Evolutionary conservation across 2,797 vertebrate genomes (phyloP).

Genomic region (Rhinatrema bivittatum): DNA sequence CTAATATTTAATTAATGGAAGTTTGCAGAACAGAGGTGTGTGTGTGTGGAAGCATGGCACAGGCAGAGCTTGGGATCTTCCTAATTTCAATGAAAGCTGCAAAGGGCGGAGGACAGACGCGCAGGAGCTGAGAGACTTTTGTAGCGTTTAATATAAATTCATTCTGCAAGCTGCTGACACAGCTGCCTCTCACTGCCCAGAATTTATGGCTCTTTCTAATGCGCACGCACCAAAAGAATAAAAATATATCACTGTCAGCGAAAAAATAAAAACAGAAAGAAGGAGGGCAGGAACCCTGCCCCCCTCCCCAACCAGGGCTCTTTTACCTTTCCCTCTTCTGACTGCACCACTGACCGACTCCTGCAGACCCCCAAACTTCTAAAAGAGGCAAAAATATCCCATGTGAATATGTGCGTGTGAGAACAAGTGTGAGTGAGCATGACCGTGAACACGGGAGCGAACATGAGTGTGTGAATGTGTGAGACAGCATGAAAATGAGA

Average conservation of each 20-base stretch:
- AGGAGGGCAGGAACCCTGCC: neutral
- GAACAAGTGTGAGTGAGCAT: too few species aligned
- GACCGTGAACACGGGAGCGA: too few species aligned
- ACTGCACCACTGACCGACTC: too few species aligned
- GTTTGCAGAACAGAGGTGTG: conserved; percentile 27
- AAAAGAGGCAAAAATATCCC: too few species aligned
- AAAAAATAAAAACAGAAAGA: conserved; percentile 31
- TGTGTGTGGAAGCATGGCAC: too few species aligned
- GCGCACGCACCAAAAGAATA: conserved; percentile 64
- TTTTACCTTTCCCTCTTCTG: too few species aligned
- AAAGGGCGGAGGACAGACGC: conserved; percentile 21
- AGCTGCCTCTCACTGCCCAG: conserved; percentile 67
- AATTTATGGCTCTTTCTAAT: conserved; percentile 82
- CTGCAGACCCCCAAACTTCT: too few species aligned
- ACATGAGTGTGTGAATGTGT: too few species aligned
- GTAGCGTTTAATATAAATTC: conserved; percentile 85
- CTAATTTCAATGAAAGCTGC: conserved; percentile 28
- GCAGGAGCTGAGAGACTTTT: conserved; percentile 70
- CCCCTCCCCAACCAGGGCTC: too few species aligned
- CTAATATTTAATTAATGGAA: conserved; percentile 41
- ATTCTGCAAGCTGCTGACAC: conserved; percentile 81
- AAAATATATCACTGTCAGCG: conserved; percentile 75
- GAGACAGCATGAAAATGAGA: too few species aligned
- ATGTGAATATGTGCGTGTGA: too few species aligned
- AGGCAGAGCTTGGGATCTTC: conserved; percentile 17